Base-by-base conservation (phyloP, 2,113 vertebrate genomes). In the Sinocyclocheilus anshuiensis region DNA sequence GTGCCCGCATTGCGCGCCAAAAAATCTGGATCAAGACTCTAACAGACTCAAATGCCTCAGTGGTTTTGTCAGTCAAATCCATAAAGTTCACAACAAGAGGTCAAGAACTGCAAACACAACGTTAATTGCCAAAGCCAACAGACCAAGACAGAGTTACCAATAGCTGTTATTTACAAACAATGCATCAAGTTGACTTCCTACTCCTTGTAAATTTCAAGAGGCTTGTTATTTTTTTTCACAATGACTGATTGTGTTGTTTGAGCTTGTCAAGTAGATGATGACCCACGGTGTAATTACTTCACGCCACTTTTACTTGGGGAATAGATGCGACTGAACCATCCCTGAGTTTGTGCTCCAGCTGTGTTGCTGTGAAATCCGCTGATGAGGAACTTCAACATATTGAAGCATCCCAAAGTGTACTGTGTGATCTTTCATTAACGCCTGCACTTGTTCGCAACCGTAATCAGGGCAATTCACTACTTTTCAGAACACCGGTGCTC, bases 261-360 rank as follows among this genome's bases (percentile, higher is more conserved):
- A 67, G 72, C 86, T 82, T 83, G 86, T 89, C 87, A 87, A 89
- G 86, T 82, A 87, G 77, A 86, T 59, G 79, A 86, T 89, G 88
- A 86, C 88, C 88, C 79, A 65, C 16, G 61, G 67, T 83, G 65
- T 87, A 87, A 89, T 89, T 87, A 86, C 88, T 89, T 82, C 72
- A 87, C 33, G 36, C 36, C 77, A 65, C 53, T 85, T 84, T 89
- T 81, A 84, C 85, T 81, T 81, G 81, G 83, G 88, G 88, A 89
- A 85, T 82, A 82, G 57, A 82, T 83, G 79, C 50, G 11, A 55
- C 88, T 45, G 39, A 84, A 77, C n/a, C 26, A 72, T 63, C 72
- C 45, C 53, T 57, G 39, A 55, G 61, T 72, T 59, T 22, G 48
- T n/a, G 50, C 83, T 76, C 72, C 82, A 84, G 84, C 67, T 45